These are phyloP conservation scores for Netelia inedita DNA, from an alignment of 2,888 invertebrate species.

Conservation along the genomic window DNA sequence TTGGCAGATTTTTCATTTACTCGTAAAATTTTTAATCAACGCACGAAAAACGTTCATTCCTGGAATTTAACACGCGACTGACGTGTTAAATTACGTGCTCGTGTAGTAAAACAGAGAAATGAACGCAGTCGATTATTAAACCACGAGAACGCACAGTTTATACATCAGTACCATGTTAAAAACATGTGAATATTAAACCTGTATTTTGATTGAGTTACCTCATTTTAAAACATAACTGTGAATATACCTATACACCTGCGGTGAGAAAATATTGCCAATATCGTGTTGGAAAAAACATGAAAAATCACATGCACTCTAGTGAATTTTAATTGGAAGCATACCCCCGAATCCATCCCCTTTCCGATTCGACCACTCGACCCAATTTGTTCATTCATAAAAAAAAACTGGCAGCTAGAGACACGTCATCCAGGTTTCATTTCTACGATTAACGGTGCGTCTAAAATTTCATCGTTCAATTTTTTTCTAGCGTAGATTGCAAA, in stretches of 20 bases:
- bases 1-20: background rate
- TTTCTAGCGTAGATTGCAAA: too few relatives aligned
- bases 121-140: too few relatives aligned
- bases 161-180: too few relatives aligned
- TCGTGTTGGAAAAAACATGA: background rate
- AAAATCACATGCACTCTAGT: background rate
- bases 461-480: background rate
- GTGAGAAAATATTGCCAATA: background rate
- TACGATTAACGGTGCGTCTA: too few relatives aligned
- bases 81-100: too few relatives aligned
- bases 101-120: too few relatives aligned
- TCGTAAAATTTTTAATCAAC: background rate
- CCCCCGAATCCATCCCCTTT: background rate
- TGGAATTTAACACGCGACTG: too few relatives aligned
- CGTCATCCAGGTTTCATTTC: background rate
- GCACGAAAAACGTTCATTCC: background rate
- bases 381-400: background rate
- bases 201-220: background rate
- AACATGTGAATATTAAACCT: background rate
- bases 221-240: background rate
- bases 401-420: background rate
- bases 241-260: background rate
- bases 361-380: slow-evolving; percentile 1
- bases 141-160: too few relatives aligned
- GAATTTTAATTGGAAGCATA: background rate